A percentile compares a stretch with the other conserved stretches of the same genome.
These are phyloP conservation scores for Stenchaetothrips biformis DNA, from an alignment of 2,888 invertebrate genomes.

Conservation along the genomic window DNA sequence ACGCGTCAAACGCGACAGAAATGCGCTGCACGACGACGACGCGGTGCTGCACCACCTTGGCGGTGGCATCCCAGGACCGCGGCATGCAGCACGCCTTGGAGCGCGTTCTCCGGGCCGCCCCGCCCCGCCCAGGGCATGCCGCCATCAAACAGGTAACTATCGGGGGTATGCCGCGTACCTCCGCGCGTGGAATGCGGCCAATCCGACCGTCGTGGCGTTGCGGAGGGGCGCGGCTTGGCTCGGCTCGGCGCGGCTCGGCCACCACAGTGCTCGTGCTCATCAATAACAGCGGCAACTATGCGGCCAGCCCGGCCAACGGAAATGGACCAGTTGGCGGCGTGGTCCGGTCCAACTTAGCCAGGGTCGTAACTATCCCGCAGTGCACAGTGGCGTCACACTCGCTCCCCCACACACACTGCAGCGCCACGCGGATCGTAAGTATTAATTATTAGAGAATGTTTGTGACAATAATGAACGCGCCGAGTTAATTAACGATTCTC, in stretches of 20 bases:
- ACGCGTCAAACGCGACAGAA: neutral
- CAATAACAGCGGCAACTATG: constrained; percentile 21
- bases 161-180: neutral
- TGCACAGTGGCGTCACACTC: neutral
- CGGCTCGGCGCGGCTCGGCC: neutral
- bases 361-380: neutral
- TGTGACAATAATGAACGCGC: no score
- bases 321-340: constrained; percentile 10
- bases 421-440: neutral
- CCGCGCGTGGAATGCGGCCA: no score
- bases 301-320: neutral
- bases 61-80: neutral
- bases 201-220: no score
- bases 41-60: neutral
- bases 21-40: no score
- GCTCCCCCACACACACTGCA: neutral
- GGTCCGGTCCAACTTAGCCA: neutral
- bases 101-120: neutral
- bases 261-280: neutral
- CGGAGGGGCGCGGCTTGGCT: neutral
- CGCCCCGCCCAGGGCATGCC: neutral
- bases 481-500: no score
- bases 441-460: no score
- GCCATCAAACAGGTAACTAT: neutral
- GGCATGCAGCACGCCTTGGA: neutral